Conservation (phyloP, 1,140 invertebrate species). For the Drosophila malerkotliana region DNA sequence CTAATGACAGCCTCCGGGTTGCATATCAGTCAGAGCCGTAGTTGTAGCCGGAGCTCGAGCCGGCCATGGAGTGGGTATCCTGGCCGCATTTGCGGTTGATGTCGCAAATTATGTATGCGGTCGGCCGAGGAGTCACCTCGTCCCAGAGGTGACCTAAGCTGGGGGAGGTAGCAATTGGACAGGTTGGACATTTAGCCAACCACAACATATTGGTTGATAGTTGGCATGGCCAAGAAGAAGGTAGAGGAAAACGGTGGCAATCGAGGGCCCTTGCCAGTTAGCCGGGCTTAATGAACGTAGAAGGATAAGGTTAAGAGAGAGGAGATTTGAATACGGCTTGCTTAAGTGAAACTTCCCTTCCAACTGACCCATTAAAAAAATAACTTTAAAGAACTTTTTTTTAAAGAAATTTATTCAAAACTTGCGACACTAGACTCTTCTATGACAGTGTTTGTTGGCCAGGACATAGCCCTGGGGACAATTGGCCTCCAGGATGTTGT, state of each 20-base stretch:
- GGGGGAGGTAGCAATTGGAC: constrained; percentile 6
- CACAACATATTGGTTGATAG: constrained; percentile 49
- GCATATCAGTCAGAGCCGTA: constrained; percentile 43
- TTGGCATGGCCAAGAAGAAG: constrained; percentile 21
- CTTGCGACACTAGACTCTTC: constrained; percentile 44
- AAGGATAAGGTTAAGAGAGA: not conserved
- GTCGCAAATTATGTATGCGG: constrained; percentile 58
- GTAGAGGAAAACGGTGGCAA: not conserved
- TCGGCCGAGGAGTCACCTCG: constrained; percentile 20
- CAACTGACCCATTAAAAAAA: too few relatives aligned
- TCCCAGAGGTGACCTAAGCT: constrained; percentile 17
- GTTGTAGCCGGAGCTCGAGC: not conserved
- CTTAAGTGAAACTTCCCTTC: not conserved
- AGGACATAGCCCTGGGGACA: constrained; percentile 70
- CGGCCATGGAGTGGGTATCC: constrained; percentile 5
- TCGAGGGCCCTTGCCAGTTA: not conserved
- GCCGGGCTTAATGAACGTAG: not conserved
- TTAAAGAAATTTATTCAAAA: constrained; percentile 6
- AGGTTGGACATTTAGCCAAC: constrained; percentile 26
- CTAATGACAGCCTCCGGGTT: constrained; percentile 61
- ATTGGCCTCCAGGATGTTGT: constrained; percentile 71
- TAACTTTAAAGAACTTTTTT: not conserved
- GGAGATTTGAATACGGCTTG: not conserved
- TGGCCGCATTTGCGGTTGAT: constrained; percentile 34
- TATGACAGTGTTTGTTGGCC: constrained; percentile 75